Evolutionary conservation across 2,888 invertebrate species (phyloP), one percentile per base, ranked within the genome.

Genomic region (Lathronympha strigana): DNA sequence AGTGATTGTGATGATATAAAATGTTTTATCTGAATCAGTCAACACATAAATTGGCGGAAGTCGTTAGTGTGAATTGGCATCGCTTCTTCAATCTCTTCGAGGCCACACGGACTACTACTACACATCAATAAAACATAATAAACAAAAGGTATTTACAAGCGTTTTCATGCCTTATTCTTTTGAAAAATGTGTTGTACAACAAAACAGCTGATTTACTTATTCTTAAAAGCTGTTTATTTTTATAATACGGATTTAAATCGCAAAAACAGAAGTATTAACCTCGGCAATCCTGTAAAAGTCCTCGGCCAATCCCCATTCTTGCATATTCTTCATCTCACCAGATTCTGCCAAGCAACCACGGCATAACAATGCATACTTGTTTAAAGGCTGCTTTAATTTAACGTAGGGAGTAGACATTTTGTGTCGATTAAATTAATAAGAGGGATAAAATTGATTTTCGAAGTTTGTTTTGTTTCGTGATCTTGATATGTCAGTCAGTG

Each of bases 311-410:
- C 81, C 84, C 84, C 87, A 86, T 67, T 90, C 87, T 0, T 77
- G 73, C 73, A 91, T 88, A 54, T 88, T 86, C 67, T 90, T 90
- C 89, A 92, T 88, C 69, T 85, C 84, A 0, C 86, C 86, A 0
- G 80, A 76, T 1, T 81, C 78, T 0, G 79, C 79, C 3, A 91
- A 73, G 63, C 91, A 92, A 0, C 87, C 88, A 3, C 91, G 85
- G 61, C 91, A 92, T 6, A 88, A 69, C 5, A 79, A 38, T 0
- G 78, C 54, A n/a, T 72, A 68, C 9, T 78, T 77, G 19, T 74
- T 72, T 6, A 82, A 28, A 0, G 82, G 76, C 9, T 74, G 73
- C 2, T 72, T 71, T 21, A 80, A 67, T 70, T 79, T 73, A 13
- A 74, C 71, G 50, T 72, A 81, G 0, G 81, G 77, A 19, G 77